Evolutionary conservation across 2,797 vertebrate species (phyloP), one percentile per base, ranked within the genome.

Genomic region (Morelia viridis): DNA sequence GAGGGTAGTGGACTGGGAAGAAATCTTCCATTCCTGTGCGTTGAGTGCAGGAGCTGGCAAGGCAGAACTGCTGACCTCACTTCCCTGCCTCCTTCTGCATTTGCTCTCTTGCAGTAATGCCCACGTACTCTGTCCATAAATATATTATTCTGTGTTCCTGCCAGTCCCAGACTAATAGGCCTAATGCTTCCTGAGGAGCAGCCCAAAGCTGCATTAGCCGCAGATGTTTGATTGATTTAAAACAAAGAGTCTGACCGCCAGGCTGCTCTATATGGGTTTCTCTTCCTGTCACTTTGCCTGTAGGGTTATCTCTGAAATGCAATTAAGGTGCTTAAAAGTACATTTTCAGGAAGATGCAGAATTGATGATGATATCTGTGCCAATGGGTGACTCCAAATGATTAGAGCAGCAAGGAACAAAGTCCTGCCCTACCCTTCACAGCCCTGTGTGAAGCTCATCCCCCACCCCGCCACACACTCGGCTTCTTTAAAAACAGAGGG

Each of bases 161-260:
- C 98, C 98, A 98, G 98, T 97, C 97, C 84, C 97, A 98, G 97
- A 97, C 98, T 99, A 99, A 99, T 99, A 98, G 98, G 97, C 96
- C 98, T 99, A 99, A 99, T 99, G 98, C 98, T 99, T 99, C 98
- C 99, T 99, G 98, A 99, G 98, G 98, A 98, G 98, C 98, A 98
- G 99, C 98, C 98, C 98, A 98, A 97, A 98, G 98, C 98, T 98
- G 98, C 99, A 99, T 99, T 99, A 99, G 98, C 97, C 96, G 96
- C 98, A 98, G 98, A 98, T 98, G 98, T 98, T 97, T 97, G 98
- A 99, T 99, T 99, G 99, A 99, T 99, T 99, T 99, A 98, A 98
- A 98, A 97, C 98, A 98, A 98, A 99, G 98, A 98, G 98, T 98
- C 98, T 96, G 97, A 98, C 97, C 97, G 96, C 97, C 97, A 97